Evolutionary conservation across 2,888 invertebrate genomes (phyloP).

Genomic region (Galeopsomyia nigrocyanea): DNA sequence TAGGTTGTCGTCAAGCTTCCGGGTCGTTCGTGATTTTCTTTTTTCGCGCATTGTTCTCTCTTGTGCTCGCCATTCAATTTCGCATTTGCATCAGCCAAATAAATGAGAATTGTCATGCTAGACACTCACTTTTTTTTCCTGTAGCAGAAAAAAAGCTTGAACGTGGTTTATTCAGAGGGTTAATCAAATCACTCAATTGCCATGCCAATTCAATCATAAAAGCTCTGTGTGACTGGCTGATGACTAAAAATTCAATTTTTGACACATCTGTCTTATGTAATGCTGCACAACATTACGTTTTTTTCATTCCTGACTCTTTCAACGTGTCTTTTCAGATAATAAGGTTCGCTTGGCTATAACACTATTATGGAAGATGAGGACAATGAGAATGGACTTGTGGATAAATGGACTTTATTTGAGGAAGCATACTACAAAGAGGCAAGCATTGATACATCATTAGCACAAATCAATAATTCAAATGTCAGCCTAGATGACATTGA

Average conservation of each 20-base stretch:
- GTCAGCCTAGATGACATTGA: conserved; percentile 42
- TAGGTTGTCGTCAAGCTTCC: not conserved
- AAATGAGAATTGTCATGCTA: conserved; percentile 16
- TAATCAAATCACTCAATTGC: no score
- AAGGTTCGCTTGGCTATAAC: conserved; percentile 3
- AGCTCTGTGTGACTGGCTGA: not conserved
- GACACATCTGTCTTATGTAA: conserved; percentile 22
- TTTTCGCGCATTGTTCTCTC: conserved; percentile 3
- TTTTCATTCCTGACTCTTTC: not conserved
- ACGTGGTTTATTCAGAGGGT: no score
- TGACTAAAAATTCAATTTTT: not conserved
- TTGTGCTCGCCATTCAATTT: not conserved
- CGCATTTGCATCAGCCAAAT: not conserved
- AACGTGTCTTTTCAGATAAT: conserved; percentile 30
- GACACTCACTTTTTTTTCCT: conserved; percentile 14
- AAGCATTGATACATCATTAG: conserved; percentile 38
- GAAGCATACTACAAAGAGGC: conserved; percentile 53
- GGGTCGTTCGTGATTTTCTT: conserved; percentile 4
- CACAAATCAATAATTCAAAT: conserved; percentile 40
- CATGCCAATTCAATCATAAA: not conserved
- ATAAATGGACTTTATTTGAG: conserved; percentile 57
- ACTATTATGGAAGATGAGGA: conserved; percentile 68
- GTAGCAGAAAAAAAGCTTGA: no score
- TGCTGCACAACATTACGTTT: conserved; percentile 5
- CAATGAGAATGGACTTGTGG: conserved; percentile 60